phyloP scores from a whole-genome alignment of 1,140 invertebrate species.

The Cryptotermes secundus region DNA sequence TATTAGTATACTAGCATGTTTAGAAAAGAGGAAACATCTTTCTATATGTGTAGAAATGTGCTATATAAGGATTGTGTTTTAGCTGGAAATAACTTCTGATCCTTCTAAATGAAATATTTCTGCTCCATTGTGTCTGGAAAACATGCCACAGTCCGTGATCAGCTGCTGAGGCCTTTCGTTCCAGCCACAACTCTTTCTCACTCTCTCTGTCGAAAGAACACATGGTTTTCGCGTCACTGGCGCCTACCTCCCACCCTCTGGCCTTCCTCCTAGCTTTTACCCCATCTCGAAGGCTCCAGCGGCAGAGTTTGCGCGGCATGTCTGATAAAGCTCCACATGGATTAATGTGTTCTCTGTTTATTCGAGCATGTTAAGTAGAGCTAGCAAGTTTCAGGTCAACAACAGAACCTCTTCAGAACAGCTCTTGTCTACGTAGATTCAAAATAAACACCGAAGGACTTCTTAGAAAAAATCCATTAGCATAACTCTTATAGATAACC shows the following conservation, averaged over 20 bases:
- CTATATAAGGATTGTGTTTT: too few species aligned
- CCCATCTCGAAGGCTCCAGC: too few species aligned
- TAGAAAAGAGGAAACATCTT: too few species aligned
- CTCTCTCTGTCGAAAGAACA: neutral
- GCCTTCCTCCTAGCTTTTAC: too few species aligned
- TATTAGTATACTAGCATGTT: too few species aligned
- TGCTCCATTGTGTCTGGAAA: too few species aligned
- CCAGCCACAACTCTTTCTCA: neutral
- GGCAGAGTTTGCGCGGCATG: neutral
- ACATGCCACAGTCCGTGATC: too few species aligned
- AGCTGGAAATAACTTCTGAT: too few species aligned
- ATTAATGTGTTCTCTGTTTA: constrained; percentile 12
- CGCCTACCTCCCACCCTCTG: neutral
- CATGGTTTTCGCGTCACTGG: constrained; percentile 9
- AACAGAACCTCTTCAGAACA: neutral
- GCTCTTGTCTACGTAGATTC: too few species aligned
- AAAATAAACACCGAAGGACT: neutral
- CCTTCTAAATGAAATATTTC: too few species aligned
- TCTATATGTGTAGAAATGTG: too few species aligned
- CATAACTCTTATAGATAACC: neutral
- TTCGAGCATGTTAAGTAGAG: constrained; percentile 16
- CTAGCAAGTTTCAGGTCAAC: neutral
- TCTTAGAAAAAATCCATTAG: neutral
- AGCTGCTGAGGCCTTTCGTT: too few species aligned
- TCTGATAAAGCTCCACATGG: constrained; percentile 1